A percentile compares a stretch with the other conserved stretches of the same genome.
Evolutionary conservation across 2,888 invertebrate genomes (phyloP).

Genomic region (Entomobrya multifasciata): DNA sequence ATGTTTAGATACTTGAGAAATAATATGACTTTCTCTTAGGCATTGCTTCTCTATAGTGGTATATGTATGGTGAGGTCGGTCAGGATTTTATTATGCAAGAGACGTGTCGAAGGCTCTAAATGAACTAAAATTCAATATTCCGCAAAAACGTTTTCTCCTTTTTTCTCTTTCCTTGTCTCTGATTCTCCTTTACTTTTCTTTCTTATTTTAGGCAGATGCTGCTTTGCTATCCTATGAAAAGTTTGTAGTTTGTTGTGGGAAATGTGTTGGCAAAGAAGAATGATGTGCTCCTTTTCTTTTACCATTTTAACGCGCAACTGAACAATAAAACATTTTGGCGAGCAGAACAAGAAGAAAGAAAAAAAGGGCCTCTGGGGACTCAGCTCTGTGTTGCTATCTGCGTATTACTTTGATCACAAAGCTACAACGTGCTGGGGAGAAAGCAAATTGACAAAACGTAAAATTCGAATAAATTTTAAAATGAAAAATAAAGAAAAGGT

Average conservation of each 20-base stretch:
- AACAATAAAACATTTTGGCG: not conserved
- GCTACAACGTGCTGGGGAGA: not conserved
- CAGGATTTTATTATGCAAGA: slow-evolving; percentile 74
- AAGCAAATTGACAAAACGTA: not conserved
- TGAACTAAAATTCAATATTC: slow-evolving; percentile 77
- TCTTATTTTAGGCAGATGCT: not conserved
- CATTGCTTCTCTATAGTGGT: not conserved
- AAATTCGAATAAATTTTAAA: too few species aligned
- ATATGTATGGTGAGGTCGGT: slow-evolving; percentile 28
- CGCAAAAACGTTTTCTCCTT: not conserved
- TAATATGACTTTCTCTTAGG: not conserved
- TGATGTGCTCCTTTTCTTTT: not conserved
- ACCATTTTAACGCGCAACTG: not conserved
- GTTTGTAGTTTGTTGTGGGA: not conserved
- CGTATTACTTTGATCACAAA: not conserved
- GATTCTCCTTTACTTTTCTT: not conserved
- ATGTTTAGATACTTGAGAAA: not conserved
- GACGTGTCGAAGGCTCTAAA: slow-evolving; percentile 73
- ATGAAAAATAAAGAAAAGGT: too few species aligned
- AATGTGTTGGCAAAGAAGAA: too few species aligned
- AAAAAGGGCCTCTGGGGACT: not conserved
- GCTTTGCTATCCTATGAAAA: not conserved
- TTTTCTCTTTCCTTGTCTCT: not conserved
- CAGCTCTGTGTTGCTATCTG: not conserved
- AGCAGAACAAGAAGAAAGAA: not conserved